Base-by-base conservation (phyloP, 2,888 invertebrate species). In the Agelastica alni region DNA sequence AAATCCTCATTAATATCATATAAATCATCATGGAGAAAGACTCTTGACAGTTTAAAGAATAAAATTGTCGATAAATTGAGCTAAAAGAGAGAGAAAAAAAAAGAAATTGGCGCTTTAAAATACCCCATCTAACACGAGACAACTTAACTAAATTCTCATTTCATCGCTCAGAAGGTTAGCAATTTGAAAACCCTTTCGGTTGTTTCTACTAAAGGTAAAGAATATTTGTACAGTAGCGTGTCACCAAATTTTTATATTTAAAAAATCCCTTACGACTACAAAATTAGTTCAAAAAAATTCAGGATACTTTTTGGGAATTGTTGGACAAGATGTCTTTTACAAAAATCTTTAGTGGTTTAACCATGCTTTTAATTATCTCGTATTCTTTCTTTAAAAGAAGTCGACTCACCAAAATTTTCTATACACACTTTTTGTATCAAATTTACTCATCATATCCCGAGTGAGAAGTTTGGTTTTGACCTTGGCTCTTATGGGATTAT, bases 111-210 rank as follows among this genome's bases (percentile, higher is more conserved):
- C 26, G 17, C n/a, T 51, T 28, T 36, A 32, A 32, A 32, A 32
- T 6, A 12, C 30, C 31, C 31, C 31, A 32, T 13, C 31, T n/a
- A 12, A 44, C 43, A 44, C n/a, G n/a, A 16, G 37, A 17, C 37
- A 51, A 44, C 44, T 51, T 44, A 17, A 13, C 18, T 30, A 32
- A 43, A 26, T 34, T 17, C 37, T 30, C 16, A 36, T 30, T 42
- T 20, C 14, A 39, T 12, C 5, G 16, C 14, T 14, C 14, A 34
- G 41, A 39, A 13, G 31, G 44, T 17, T 7, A 30, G 43, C 20
- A 44, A 37, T 51, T 44, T 37, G 36, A 45, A 39, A 51, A 51
- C 28, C 26, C 30, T 37, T 17, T 44, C 20, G n/a, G 30, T 51
- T 44, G 18, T 44, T 43, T 37, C 39, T 9, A 37, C 36, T 17